phyloP scores from a whole-genome alignment of 2,888 invertebrate species.

The Cosmia pyralina region DNA sequence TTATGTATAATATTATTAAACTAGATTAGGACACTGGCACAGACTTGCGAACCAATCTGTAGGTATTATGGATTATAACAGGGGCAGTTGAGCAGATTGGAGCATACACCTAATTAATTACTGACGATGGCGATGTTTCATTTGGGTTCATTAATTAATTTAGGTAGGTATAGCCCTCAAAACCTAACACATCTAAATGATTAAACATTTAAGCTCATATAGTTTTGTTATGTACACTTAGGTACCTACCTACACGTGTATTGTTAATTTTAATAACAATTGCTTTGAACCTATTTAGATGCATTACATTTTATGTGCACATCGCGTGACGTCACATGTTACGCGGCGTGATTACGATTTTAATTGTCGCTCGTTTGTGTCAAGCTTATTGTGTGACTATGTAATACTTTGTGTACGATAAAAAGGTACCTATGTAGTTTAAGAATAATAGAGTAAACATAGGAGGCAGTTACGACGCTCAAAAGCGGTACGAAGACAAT shows the following conservation, averaged over 20 bases:
- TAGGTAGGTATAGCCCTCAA: too few species aligned
- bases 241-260: not conserved
- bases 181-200: not conserved
- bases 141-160: not conserved
- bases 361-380: conserved; percentile 37
- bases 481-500: too few species aligned
- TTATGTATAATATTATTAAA: too few species aligned
- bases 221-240: not conserved
- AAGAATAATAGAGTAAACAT: too few species aligned
- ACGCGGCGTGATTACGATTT: conserved; percentile 44
- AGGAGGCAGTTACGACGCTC: too few species aligned
- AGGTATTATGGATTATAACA: too few species aligned
- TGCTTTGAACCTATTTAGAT: conserved; percentile 14
- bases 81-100: too few species aligned
- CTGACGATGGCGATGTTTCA: not conserved
- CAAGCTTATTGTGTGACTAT: conserved; percentile 21
- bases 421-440: too few species aligned
- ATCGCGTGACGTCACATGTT: conserved; percentile 49
- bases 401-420: not conserved
- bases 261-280: conserved; percentile 17
- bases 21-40: too few species aligned
- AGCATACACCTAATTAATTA: too few species aligned
- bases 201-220: not conserved
- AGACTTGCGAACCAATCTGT: too few species aligned
- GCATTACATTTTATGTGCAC: conserved; percentile 19